Evolutionary conservation across 1,140 invertebrate species (phyloP).

Genomic region (Zaprionus vittiger): DNA sequence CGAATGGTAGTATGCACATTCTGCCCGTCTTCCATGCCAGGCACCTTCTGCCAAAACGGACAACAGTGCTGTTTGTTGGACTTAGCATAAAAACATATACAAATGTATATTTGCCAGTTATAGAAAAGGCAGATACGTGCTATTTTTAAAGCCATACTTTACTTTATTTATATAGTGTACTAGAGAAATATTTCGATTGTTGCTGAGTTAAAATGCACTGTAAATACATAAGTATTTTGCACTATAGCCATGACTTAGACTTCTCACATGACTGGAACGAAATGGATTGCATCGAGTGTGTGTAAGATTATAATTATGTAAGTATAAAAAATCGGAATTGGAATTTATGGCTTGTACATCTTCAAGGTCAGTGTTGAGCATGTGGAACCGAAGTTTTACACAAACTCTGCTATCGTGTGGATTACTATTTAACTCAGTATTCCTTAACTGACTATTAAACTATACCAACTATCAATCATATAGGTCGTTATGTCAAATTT

Average conservation of each 20-base stretch:
- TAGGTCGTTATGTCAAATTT: constrained; percentile 46
- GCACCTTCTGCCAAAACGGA: constrained; percentile 67
- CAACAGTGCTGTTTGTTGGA: constrained; percentile 73
- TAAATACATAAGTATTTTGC: constrained; percentile 40
- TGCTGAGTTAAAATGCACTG: constrained; percentile 41
- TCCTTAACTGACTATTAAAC: neutral
- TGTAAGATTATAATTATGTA: constrained; percentile 13
- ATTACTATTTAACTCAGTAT: constrained; percentile 33
- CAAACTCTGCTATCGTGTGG: constrained; percentile 64
- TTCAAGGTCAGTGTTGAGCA: constrained; percentile 45
- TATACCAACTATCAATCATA: neutral
- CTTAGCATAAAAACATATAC: constrained; percentile 2
- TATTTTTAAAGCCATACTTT: constrained; percentile 70
- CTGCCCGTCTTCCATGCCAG: constrained; percentile 37
- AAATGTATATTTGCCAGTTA: constrained; percentile 20
- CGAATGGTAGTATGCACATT: constrained; percentile 1
- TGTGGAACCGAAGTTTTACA: constrained; percentile 49
- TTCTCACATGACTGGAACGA: neutral
- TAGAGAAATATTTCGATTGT: constrained; percentile 51
- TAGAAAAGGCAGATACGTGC: constrained; percentile 51
- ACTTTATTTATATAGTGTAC: constrained; percentile 64
- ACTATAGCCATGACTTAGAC: neutral
- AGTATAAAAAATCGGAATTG: neutral
- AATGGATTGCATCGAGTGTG: neutral
- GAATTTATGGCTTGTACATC: neutral